Conservation (phyloP, 64 coral and sea anemone species). For the Exaiptasia diaphana region DNA sequence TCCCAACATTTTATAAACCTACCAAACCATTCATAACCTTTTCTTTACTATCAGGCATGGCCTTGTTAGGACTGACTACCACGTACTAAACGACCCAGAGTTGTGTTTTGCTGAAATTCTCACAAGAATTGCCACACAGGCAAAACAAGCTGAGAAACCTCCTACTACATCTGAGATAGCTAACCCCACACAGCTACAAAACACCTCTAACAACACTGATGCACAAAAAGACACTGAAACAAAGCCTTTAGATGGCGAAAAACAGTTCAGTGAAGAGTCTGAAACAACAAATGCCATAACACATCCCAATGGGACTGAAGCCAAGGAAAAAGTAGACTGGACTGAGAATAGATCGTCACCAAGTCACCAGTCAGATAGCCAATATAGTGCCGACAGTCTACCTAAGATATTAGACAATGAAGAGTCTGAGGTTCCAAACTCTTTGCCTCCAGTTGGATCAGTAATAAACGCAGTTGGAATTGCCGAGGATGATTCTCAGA, state of each 20-base stretch:
- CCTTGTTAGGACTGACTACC: slow-evolving; percentile 79
- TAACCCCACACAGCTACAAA: neutral
- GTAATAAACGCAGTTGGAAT: slow-evolving; percentile 21
- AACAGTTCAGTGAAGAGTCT: neutral
- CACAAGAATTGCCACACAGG: slow-evolving; percentile 30
- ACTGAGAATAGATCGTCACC: neutral
- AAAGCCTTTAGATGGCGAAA: neutral
- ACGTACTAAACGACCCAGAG: slow-evolving; percentile 73
- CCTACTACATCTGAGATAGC: neutral
- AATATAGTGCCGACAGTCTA: too few species aligned
- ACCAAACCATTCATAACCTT: too few species aligned
- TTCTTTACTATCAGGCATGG: slow-evolving; percentile 54
- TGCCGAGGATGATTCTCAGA: slow-evolving; percentile 77
- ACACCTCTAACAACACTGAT: neutral
- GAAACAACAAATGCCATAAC: neutral
- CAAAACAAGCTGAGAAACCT: neutral
- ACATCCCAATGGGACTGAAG: neutral
- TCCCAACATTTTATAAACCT: too few species aligned
- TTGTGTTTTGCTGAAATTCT: slow-evolving; percentile 74
- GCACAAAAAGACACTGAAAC: neutral
- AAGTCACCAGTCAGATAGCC: neutral
- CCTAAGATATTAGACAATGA: neutral
- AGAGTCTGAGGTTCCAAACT: neutral
- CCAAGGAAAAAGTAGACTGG: neutral
- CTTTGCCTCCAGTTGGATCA: slow-evolving; percentile 1